Evolutionary conservation across 2,888 invertebrate genomes (phyloP).

Genomic region (Diogma glabrata): DNA sequence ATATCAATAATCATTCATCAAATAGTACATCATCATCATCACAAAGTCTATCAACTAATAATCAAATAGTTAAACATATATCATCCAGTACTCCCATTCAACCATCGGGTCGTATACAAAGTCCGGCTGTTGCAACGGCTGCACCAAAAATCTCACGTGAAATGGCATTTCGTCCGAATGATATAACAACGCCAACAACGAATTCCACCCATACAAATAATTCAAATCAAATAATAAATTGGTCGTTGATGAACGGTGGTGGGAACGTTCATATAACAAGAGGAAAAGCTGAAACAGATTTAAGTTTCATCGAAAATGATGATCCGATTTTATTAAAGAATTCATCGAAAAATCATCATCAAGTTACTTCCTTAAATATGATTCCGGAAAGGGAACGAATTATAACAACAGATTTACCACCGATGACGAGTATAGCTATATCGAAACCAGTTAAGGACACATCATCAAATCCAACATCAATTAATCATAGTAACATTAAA

Average conservation of each 20-base stretch:
- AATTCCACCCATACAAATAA: background rate
- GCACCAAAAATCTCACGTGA: constrained; percentile 34
- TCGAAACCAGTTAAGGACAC: constrained; percentile 6
- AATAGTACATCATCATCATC: background rate
- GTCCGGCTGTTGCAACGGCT: constrained; percentile 32
- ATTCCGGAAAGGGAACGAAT: constrained; percentile 19
- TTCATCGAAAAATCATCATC: background rate
- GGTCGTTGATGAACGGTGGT: constrained; percentile 3
- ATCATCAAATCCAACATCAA: constrained; percentile 1
- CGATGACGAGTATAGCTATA: constrained; percentile 9
- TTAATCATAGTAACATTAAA: background rate
- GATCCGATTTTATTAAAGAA: background rate
- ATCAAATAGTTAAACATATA: constrained; percentile 6
- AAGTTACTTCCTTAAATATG: constrained; percentile 12
- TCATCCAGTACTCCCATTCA: constrained; percentile 16
- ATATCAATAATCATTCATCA: background rate
- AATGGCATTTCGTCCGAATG: constrained; percentile 29
- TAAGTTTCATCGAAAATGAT: constrained; percentile 2
- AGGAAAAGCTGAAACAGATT: background rate
- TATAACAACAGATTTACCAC: constrained; percentile 3
- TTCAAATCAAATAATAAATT: constrained; percentile 10
- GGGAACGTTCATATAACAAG: background rate
- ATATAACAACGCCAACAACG: constrained; percentile 9
- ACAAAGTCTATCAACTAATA: no score
- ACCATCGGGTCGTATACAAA: constrained; percentile 27